Evolutionary conservation across 2,888 invertebrate genomes (phyloP).

Genomic region (Agapetus fuscipes): DNA sequence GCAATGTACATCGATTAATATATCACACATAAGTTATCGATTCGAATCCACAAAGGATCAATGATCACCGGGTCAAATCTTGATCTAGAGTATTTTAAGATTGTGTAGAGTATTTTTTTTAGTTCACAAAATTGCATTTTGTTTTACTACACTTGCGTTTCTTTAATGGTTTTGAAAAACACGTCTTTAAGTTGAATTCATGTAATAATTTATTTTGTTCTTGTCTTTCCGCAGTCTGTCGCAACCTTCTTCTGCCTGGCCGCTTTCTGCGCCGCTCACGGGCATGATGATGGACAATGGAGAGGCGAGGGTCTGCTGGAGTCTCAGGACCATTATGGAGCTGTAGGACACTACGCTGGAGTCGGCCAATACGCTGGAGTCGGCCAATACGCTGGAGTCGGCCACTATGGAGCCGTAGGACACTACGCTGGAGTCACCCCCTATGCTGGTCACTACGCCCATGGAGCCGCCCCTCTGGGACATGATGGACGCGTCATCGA

Average conservation of each 20-base stretch:
- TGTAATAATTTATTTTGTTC: neutral
- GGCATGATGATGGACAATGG: slow-evolving; percentile 5
- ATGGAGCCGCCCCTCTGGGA: slow-evolving; percentile 46
- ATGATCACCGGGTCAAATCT: too few species aligned
- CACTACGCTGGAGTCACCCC: neutral
- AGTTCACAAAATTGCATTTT: too few species aligned
- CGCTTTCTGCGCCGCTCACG: slow-evolving; percentile 5
- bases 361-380: neutral
- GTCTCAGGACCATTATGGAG: slow-evolving; percentile 4
- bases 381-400: slow-evolving; percentile 1
- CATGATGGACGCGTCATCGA: slow-evolving; percentile 49
- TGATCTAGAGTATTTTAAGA: too few species aligned
- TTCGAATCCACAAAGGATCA: too few species aligned
- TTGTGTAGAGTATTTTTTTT: too few species aligned
- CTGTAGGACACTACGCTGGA: neutral
- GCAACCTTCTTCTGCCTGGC: slow-evolving; percentile 12
- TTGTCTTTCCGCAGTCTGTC: slow-evolving; percentile 4
- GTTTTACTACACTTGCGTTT: too few species aligned
- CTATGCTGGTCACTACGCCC: too few species aligned
- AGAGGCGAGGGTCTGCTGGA: slow-evolving; percentile 5
- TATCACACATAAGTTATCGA: too few species aligned
- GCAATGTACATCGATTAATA: too few species aligned
- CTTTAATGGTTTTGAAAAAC: too few species aligned
- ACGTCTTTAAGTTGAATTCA: too few species aligned
- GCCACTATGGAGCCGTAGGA: slow-evolving; percentile 9